Evolutionary conservation across 2,888 invertebrate genomes (phyloP).

Genomic region (Hydraecia micacea): DNA sequence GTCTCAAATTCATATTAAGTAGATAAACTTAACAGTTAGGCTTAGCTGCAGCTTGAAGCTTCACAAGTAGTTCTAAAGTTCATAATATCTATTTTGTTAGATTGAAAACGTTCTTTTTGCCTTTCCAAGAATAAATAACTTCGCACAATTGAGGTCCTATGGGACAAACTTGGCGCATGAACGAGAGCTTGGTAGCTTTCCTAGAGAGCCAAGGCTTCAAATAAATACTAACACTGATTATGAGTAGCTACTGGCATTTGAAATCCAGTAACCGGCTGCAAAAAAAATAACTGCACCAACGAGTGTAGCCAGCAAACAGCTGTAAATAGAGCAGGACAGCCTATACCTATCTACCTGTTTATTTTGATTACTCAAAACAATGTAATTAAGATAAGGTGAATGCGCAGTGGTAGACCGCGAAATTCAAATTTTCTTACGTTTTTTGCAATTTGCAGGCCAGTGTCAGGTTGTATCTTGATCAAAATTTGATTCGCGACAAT

Average conservation of each 20-base stretch:
- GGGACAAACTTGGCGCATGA: not conserved
- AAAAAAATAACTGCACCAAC: not conserved
- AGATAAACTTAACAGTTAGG: not conserved
- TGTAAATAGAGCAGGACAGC: not conserved
- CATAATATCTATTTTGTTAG: not conserved
- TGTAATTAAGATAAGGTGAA: not conserved
- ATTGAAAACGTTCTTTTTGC: not conserved
- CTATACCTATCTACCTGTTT: not conserved
- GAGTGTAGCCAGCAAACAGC: not conserved
- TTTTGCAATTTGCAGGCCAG: too few relatives aligned
- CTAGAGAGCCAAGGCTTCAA: not conserved
- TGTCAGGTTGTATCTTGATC: too few relatives aligned
- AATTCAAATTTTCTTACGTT: too few relatives aligned
- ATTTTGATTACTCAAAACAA: not conserved
- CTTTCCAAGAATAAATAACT: not conserved
- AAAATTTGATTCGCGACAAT: too few relatives aligned
- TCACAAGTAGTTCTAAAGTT: not conserved
- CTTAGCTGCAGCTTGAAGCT: not conserved
- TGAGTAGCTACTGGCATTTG: not conserved
- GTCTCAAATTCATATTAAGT: slow-evolving; percentile 54
- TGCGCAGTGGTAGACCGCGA: too few relatives aligned
- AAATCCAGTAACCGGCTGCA: not conserved
- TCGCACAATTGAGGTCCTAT: not conserved
- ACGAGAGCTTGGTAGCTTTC: not conserved
- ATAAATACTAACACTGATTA: not conserved